A percentile compares a stretch with the other conserved stretches of the same genome.
Evolutionary conservation across 2,888 invertebrate genomes (phyloP).

Genomic region (Polylopha cassiicola): DNA sequence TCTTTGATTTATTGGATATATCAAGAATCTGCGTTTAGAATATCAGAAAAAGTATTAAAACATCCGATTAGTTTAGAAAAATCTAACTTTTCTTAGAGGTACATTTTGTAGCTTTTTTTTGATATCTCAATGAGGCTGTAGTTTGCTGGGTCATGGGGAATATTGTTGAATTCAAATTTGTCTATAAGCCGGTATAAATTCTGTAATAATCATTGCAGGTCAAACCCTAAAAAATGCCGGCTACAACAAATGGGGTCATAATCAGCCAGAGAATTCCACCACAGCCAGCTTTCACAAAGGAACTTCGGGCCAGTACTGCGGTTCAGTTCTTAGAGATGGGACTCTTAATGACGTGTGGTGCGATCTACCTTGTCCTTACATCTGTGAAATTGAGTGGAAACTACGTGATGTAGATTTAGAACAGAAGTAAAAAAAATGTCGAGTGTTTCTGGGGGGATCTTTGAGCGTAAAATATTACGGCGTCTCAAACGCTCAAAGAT

Average conservation of each 20-base stretch:
- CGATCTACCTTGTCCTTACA: constrained; percentile 26
- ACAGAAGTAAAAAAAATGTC: too few relatives aligned
- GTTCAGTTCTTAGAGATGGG: constrained; percentile 28
- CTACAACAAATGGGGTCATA: constrained; percentile 22
- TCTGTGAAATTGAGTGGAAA: too few relatives aligned
- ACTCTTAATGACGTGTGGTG: constrained; percentile 31
- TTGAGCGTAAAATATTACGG: too few relatives aligned
- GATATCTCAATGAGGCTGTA: not conserved
- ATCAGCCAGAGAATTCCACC: constrained; percentile 28
- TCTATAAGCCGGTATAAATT: not conserved
- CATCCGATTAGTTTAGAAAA: too few relatives aligned
- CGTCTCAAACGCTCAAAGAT: too few relatives aligned
- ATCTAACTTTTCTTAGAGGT: not conserved
- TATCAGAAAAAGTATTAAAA: too few relatives aligned
- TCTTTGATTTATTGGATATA: too few relatives aligned
- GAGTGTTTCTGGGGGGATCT: too few relatives aligned
- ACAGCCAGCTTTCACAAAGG: too few relatives aligned
- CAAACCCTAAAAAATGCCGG: constrained; percentile 28
- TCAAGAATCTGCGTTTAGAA: not conserved
- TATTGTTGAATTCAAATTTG: not conserved
- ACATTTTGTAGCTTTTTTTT: not conserved
- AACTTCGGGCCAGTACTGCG: constrained; percentile 29
- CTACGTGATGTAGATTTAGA: too few relatives aligned
- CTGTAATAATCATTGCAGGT: constrained; percentile 24
- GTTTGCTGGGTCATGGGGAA: not conserved